Conservation (phyloP, 2,113 vertebrate genomes). For the Naja naja region DNA sequence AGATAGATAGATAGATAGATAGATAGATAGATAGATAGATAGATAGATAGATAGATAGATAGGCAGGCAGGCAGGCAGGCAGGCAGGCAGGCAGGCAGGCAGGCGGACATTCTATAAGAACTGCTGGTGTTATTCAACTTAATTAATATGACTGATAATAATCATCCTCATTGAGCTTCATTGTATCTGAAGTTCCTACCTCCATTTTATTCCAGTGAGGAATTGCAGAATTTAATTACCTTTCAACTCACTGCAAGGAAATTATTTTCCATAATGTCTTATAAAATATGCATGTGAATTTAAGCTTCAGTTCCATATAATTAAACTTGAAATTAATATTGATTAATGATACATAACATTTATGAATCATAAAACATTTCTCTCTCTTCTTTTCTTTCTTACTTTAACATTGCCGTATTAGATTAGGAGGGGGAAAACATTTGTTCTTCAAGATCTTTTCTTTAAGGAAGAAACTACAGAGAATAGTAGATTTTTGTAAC, state of each 20-base stretch:
- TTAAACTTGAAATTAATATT: constrained; percentile 55
- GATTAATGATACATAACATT: constrained; percentile 38
- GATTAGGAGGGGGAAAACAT: constrained; percentile 42
- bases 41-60: too few species aligned
- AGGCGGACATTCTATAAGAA: neutral
- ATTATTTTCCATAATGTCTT: constrained; percentile 4
- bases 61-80: rapidly evolving
- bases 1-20: neutral
- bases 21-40: neutral
- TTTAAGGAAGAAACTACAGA: neutral
- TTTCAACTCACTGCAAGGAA: constrained; percentile 5
- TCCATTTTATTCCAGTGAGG: neutral
- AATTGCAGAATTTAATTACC: neutral
- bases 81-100: neutral
- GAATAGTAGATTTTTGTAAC: constrained; percentile 5
- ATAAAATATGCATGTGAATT: constrained; percentile 15
- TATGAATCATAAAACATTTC: constrained; percentile 35
- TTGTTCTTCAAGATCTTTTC: constrained; percentile 37
- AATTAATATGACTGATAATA: neutral
- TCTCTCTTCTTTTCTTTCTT: constrained; percentile 43
- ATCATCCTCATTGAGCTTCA: neutral
- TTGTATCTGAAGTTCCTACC: neutral
- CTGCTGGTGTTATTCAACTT: neutral
- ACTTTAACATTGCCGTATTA: constrained; percentile 48
- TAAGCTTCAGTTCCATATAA: neutral